These are phyloP conservation scores for Marcusenius ussheri DNA, from an alignment of 2,113 vertebrate genomes.

Conservation along the genomic window DNA sequence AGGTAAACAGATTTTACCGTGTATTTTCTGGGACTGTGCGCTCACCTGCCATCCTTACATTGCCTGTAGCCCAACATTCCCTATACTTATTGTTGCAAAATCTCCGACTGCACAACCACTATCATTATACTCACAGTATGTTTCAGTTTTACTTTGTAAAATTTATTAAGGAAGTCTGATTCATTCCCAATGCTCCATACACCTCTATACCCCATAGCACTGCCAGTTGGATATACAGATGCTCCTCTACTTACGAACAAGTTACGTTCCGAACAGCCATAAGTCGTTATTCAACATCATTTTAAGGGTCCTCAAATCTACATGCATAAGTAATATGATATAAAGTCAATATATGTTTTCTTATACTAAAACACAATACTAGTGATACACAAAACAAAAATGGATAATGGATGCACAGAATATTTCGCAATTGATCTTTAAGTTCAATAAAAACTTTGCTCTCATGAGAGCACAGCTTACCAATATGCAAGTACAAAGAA, in stretches of 20 bases:
- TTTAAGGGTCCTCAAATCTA: not conserved
- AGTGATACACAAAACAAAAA: too few relatives aligned
- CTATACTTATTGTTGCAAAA: not conserved
- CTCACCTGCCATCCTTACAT: not conserved
- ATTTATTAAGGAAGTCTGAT: not conserved
- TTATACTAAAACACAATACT: too few relatives aligned
- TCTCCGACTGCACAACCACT: not conserved
- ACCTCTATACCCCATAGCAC: not conserved
- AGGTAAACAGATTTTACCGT: not conserved
- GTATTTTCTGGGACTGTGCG: not conserved
- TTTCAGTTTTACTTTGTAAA: not conserved
- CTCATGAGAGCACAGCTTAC: too few relatives aligned
- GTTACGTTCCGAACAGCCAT: too few relatives aligned
- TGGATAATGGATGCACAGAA: too few relatives aligned
- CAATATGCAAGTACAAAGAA: too few relatives aligned
- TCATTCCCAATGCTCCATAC: not conserved
- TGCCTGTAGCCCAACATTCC: not conserved
- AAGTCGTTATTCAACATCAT: too few relatives aligned
- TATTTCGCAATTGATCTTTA: too few relatives aligned
- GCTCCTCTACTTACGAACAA: too few relatives aligned
- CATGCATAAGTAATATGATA: too few relatives aligned
- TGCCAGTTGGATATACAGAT: not conserved
- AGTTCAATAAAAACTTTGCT: too few relatives aligned
- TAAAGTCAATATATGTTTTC: too few relatives aligned
- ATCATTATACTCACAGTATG: not conserved